Evolutionary conservation across 92 coral and sea anemone species (phyloP).

Genomic region (Heteractis magnifica): DNA sequence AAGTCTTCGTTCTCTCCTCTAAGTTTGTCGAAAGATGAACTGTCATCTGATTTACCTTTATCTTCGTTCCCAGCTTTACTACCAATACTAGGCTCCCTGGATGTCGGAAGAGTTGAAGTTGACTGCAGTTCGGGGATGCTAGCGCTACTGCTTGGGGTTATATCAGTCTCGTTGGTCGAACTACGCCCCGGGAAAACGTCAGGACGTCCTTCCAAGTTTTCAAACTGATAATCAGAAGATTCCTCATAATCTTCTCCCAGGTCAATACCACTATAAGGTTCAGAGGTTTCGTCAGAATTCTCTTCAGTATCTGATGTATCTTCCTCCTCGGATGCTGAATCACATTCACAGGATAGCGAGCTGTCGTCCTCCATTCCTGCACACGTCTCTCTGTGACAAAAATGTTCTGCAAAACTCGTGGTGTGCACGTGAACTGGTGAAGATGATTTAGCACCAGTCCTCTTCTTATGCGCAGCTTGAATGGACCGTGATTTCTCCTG

Average conservation of each 20-base stretch:
- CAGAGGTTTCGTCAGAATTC: neutral
- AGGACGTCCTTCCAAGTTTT: neutral
- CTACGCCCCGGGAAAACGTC: slow-evolving; percentile 1
- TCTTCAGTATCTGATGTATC: neutral
- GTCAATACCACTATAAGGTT: neutral
- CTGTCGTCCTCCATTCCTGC: slow-evolving; percentile 29
- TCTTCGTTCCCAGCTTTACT: neutral
- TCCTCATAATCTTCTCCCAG: neutral
- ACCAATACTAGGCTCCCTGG: neutral
- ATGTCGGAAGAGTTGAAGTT: neutral
- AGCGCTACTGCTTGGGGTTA: slow-evolving; percentile 3
- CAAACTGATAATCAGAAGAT: neutral
- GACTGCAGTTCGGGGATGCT: neutral
- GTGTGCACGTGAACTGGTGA: slow-evolving; percentile 28
- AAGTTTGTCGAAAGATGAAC: neutral
- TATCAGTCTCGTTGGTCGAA: neutral
- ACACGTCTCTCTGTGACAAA: slow-evolving; percentile 20
- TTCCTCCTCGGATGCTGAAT: neutral
- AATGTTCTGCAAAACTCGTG: slow-evolving; percentile 14
- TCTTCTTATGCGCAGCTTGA: neutral
- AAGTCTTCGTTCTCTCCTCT: slow-evolving; percentile 12
- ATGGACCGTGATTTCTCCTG: neutral
- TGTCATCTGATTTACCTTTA: neutral
- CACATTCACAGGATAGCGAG: slow-evolving; percentile 21
- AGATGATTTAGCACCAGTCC: neutral